These are phyloP conservation scores for Piprites chloris DNA, from an alignment of 2,113 vertebrate species.

Conservation along the genomic window DNA sequence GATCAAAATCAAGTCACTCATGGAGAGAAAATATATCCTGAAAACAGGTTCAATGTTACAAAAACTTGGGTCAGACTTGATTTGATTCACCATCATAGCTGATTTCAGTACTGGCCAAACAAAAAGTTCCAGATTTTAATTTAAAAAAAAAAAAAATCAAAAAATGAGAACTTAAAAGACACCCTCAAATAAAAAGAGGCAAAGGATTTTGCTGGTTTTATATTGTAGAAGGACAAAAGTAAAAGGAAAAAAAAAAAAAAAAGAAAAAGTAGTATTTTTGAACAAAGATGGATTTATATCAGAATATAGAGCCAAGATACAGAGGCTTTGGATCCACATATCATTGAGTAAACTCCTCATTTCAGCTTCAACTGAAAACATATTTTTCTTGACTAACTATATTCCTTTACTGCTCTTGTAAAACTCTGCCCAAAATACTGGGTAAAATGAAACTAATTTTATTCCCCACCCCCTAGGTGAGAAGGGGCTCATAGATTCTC, in stretches of 20 bases:
- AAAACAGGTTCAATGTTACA: neutral
- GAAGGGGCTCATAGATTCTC: neutral
- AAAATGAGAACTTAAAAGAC: neutral
- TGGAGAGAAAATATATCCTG: neutral
- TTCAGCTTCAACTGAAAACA: neutral
- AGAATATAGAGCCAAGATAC: neutral
- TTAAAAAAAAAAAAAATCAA: neutral
- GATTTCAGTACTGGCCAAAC: neutral
- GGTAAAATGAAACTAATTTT: neutral
- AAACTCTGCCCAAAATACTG: neutral
- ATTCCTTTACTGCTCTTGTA: neutral
- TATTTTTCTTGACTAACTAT: neutral
- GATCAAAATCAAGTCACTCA: neutral
- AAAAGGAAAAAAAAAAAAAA: neutral
- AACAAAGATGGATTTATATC: neutral
- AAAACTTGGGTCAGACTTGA: neutral
- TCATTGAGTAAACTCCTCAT: neutral
- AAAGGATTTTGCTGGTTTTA: neutral
- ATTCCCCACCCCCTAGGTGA: rapidly evolving
- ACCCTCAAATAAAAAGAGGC: rapidly evolving
- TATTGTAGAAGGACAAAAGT: neutral
- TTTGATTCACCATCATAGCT: neutral
- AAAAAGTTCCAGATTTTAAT: neutral
- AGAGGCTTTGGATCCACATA: neutral
- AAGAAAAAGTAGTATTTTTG: neutral